Conservation (phyloP, 92 coral and sea anemone species). For the Virgularia gustaviana region DNA sequence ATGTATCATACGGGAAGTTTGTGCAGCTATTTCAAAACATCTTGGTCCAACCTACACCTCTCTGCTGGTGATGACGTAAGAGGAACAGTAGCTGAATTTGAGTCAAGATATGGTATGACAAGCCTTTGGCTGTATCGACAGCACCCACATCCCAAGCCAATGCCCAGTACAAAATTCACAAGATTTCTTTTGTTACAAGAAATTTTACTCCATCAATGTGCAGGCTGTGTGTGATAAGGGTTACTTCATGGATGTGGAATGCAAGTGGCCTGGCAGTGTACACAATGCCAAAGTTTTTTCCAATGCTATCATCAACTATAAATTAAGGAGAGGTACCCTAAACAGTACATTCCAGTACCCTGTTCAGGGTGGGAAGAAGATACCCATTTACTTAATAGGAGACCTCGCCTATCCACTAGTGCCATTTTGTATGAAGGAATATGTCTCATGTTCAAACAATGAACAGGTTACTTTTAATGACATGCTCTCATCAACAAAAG, state of each 20-base stretch:
- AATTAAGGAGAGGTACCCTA: neutral
- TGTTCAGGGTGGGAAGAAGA: neutral
- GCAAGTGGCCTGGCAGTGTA: constrained; percentile 26
- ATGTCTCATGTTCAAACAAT: constrained; percentile 40
- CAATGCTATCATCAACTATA: neutral
- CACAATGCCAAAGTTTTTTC: constrained; percentile 27
- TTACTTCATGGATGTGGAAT: neutral
- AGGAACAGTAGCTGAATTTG: neutral
- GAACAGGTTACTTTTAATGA: constrained; percentile 46
- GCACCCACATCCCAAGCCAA: constrained; percentile 17
- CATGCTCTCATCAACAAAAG: constrained; percentile 51
- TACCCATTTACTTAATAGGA: neutral
- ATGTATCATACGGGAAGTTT: neutral
- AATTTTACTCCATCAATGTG: neutral
- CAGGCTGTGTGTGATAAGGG: constrained; percentile 25
- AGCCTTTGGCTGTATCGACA: constrained; percentile 16
- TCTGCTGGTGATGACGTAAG: neutral
- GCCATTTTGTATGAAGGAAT: constrained; percentile 61
- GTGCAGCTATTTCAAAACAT: neutral
- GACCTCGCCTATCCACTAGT: constrained; percentile 20
- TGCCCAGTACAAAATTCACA: constrained; percentile 15
- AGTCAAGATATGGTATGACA: constrained; percentile 1
- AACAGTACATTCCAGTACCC: neutral
- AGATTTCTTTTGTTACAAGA: constrained; percentile 19
- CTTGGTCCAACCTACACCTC: constrained; percentile 4